These are phyloP conservation scores for Borostomias antarcticus DNA, from an alignment of 2,797 vertebrate species.

Conservation along the genomic window DNA sequence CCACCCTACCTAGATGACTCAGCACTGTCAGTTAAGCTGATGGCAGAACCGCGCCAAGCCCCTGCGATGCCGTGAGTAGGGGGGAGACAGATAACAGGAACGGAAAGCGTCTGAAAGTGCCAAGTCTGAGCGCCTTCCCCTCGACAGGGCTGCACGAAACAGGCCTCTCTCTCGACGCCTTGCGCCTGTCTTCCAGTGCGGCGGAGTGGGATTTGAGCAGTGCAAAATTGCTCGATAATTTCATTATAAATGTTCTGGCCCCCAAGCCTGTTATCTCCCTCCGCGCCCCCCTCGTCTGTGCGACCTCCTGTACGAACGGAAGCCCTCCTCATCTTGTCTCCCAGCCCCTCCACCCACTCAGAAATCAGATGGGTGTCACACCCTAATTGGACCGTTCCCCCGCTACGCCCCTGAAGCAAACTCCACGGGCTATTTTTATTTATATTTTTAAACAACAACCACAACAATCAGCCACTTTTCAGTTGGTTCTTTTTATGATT, in stretches of 20 bases:
- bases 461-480: neutral
- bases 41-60: slow-evolving; percentile 22
- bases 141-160: neutral
- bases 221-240: neutral
- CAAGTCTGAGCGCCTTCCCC: neutral
- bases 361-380: slow-evolving; percentile 23
- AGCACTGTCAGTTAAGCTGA: slow-evolving; percentile 40
- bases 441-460: too few species aligned
- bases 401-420: slow-evolving; percentile 9
- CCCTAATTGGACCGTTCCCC: slow-evolving; percentile 42
- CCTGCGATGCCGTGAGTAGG: slow-evolving; percentile 27
- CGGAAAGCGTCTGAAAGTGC: slow-evolving; percentile 13
- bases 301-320: slow-evolving; percentile 9
- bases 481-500: neutral
- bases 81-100: slow-evolving; percentile 34
- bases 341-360: slow-evolving; percentile 32
- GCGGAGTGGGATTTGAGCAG: neutral
- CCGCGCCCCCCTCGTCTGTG: neutral
- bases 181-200: neutral
- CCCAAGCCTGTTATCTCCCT: slow-evolving; percentile 4
- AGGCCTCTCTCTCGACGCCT: neutral
- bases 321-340: slow-evolving; percentile 25
- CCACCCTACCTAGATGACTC: slow-evolving; percentile 50
- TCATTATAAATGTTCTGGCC: slow-evolving; percentile 11
- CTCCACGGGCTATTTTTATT: slow-evolving; percentile 19